phyloP scores from a whole-genome alignment of 2,113 vertebrate species.

The Mesoclemmys tuberculata region DNA sequence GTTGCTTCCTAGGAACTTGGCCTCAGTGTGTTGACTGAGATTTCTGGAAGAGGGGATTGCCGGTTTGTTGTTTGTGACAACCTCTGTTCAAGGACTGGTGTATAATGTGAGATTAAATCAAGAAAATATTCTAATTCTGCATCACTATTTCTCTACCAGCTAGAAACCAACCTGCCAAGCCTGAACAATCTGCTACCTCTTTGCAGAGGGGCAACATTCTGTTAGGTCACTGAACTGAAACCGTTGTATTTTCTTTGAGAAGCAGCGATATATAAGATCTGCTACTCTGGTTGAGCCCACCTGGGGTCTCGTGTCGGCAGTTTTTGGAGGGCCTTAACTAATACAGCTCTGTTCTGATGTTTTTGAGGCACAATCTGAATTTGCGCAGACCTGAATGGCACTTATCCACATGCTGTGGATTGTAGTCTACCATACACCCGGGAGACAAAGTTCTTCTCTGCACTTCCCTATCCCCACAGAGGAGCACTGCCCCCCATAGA shows the following conservation, averaged over 20 bases:
- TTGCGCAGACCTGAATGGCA: not conserved
- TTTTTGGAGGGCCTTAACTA: not conserved
- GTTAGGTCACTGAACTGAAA: not conserved
- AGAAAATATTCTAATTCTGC: not conserved
- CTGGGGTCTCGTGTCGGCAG: not conserved
- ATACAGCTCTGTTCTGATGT: not conserved
- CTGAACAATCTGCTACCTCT: not conserved
- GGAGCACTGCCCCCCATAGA: not conserved
- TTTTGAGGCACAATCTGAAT: not conserved
- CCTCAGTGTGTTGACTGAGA: not conserved
- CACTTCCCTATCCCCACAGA: conserved; percentile 25
- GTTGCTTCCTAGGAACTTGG: not conserved
- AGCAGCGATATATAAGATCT: not conserved
- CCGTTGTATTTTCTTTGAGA: not conserved
- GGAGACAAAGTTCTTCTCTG: conserved; percentile 5
- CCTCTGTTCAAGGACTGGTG: not conserved
- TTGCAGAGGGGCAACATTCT: not conserved
- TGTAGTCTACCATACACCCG: conserved; percentile 49
- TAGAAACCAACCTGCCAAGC: not conserved
- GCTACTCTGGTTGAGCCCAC: not conserved
- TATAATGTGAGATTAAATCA: not conserved
- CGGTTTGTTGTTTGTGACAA: not conserved
- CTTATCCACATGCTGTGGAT: not conserved
- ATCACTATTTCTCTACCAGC: not conserved
- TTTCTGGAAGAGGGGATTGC: not conserved